phyloP scores from a whole-genome alignment of 2,888 invertebrate species.

The Crematogaster levior region DNA sequence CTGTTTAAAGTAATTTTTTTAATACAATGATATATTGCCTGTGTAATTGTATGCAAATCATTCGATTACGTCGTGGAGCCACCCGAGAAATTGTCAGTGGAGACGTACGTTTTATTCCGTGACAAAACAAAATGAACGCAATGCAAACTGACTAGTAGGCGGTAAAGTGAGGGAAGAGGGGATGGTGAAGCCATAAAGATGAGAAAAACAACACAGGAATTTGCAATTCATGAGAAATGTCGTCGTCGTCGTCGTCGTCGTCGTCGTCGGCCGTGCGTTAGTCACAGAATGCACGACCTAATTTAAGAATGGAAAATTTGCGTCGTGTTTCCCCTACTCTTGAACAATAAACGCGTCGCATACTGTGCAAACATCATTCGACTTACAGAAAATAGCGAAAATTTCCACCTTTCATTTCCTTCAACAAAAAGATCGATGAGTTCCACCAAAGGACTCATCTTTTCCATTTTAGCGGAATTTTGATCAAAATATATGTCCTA shows the following conservation, averaged over 20 bases:
- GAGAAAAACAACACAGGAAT: slow-evolving; percentile 56
- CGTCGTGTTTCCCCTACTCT: slow-evolving; percentile 28
- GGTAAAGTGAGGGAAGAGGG: neutral
- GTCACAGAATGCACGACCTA: slow-evolving; percentile 67
- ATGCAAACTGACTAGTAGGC: slow-evolving; percentile 23
- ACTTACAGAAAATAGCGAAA: slow-evolving; percentile 41
- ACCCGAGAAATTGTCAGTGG: slow-evolving; percentile 13
- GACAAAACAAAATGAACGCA: slow-evolving; percentile 30
- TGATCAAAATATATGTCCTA: neutral
- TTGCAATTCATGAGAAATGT: slow-evolving; percentile 67
- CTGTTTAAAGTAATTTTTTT: neutral
- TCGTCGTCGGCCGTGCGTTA: slow-evolving; percentile 47
- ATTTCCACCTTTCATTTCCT: slow-evolving; percentile 19
- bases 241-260: slow-evolving; percentile 56
- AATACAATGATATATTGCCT: neutral
- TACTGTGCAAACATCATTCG: slow-evolving; percentile 48
- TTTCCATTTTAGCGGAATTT: neutral
- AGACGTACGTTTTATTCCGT: slow-evolving; percentile 32
- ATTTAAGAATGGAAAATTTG: slow-evolving; percentile 61
- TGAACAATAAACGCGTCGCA: slow-evolving; percentile 49
- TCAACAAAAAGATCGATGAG: slow-evolving; percentile 19
- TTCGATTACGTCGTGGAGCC: slow-evolving; percentile 9
- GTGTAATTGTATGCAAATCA: slow-evolving; percentile 25
- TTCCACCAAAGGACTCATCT: neutral
- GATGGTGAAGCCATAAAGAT: slow-evolving; percentile 18